These are phyloP conservation scores for Uromys caudimaculatus DNA, from an alignment of 2,797 vertebrate species.

Conservation along the genomic window DNA sequence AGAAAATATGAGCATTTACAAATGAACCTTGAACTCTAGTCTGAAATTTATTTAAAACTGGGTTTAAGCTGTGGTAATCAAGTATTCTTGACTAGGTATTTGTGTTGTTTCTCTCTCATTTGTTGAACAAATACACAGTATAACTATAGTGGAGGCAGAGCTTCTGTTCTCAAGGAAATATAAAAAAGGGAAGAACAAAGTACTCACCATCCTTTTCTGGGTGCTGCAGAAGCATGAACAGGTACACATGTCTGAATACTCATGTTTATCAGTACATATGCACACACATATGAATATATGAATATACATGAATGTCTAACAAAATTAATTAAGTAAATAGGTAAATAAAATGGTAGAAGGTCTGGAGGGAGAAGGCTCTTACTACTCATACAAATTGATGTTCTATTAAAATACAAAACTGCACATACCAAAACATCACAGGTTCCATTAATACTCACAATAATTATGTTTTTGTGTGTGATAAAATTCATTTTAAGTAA, in stretches of 20 bases:
- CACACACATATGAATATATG: not conserved
- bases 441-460: not conserved
- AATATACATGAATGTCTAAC: not conserved
- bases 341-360: not conserved
- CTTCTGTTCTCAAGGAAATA: not conserved
- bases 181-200: not conserved
- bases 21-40: not conserved
- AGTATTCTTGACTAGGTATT: not conserved
- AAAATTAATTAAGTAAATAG: not conserved
- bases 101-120: not conserved
- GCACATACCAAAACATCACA: not conserved
- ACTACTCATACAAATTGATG: not conserved
- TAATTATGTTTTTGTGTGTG: not conserved
- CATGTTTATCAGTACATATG: not conserved
- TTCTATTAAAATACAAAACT: not conserved
- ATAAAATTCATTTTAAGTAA: not conserved
- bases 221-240: not conserved
- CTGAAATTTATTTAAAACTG: not conserved
- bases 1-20: slow-evolving; percentile 21
- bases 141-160: not conserved
- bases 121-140: not conserved
- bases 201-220: not conserved
- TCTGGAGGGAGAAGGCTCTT: not conserved
- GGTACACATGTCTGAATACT: not conserved
- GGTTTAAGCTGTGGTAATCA: not conserved